Evolutionary conservation across 1,140 invertebrate genomes (phyloP).

Genomic region (Drosophila prosaltans): DNA sequence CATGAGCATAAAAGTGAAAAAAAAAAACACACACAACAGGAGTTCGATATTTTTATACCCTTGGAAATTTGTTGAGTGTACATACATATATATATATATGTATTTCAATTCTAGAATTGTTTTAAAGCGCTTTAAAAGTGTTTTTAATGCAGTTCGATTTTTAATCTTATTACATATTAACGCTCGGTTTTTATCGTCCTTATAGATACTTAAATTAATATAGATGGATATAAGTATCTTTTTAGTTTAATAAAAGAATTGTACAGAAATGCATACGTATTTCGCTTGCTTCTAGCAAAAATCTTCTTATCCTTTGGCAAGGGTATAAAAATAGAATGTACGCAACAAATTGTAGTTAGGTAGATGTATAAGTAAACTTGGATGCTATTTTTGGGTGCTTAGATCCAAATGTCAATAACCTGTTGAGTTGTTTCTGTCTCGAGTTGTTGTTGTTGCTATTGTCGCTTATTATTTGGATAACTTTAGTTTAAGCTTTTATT

Average conservation of each 20-base stretch:
- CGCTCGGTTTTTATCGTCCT: no score
- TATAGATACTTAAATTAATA: no score
- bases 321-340: neutral
- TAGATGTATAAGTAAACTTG: conserved; percentile 8
- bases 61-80: neutral
- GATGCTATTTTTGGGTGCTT: conserved; percentile 17
- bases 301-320: neutral
- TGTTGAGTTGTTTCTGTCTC: conserved; percentile 38
- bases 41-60: neutral
- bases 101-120: no score
- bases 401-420: conserved; percentile 48
- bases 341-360: neutral
- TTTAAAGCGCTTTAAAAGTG: no score
- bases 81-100: no score
- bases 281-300: neutral
- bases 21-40: neutral
- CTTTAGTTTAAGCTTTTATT: neutral
- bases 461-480: neutral
- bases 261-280: no score
- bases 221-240: no score
- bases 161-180: no score
- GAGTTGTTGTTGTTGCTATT: conserved; percentile 1
- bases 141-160: no score
- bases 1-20: neutral
- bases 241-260: no score